These are phyloP conservation scores for Pachycephus smyrnensis DNA, from an alignment of 2,888 invertebrate genomes.

Conservation along the genomic window DNA sequence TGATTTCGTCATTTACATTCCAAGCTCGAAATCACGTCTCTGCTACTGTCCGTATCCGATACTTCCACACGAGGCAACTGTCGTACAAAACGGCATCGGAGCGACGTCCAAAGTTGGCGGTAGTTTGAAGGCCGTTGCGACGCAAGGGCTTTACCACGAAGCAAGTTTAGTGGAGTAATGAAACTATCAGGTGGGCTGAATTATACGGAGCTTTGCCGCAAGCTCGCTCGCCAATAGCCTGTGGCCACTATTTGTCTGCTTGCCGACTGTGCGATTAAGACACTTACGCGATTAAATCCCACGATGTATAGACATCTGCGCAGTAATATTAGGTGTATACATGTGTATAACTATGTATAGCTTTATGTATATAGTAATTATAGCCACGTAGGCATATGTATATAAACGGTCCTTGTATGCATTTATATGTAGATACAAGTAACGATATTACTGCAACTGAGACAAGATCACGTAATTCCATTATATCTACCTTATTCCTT, in stretches of 20 bases:
- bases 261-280: conserved; percentile 51
- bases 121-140: neutral
- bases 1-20: neutral
- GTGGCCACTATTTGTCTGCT: conserved; percentile 56
- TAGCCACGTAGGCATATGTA: neutral
- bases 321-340: neutral
- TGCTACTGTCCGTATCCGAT: neutral
- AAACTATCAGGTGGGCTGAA: conserved; percentile 55
- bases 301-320: neutral
- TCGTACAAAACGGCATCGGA: conserved; percentile 15
- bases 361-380: neutral
- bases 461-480: neutral
- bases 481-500: neutral
- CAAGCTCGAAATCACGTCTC: neutral
- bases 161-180: conserved; percentile 46
- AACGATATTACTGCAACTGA: neutral
- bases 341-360: no score
- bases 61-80: conserved; percentile 21
- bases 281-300: conserved; percentile 48
- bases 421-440: neutral
- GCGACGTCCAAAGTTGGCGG: neutral
- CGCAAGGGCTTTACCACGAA: conserved; percentile 20
- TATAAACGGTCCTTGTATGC: no score
- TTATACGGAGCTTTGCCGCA: conserved; percentile 52
- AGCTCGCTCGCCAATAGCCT: conserved; percentile 49